These are phyloP conservation scores for Chloebia gouldiae DNA, from an alignment of 2,113 vertebrate species.

Conservation along the genomic window DNA sequence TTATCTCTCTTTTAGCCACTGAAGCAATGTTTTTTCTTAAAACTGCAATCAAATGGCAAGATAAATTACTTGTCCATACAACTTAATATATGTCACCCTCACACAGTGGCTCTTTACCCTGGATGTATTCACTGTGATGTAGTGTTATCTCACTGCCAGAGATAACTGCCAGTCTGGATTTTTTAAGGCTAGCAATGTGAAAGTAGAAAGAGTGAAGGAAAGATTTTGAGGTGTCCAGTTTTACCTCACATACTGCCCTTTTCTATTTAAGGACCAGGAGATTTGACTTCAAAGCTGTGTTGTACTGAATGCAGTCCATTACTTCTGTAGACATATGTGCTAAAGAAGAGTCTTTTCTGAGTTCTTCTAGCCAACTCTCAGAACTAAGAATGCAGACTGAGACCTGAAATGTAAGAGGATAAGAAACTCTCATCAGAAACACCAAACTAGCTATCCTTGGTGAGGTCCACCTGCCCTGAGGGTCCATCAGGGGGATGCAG, in stretches of 20 bases:
- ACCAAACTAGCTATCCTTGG: neutral
- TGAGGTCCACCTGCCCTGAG: neutral
- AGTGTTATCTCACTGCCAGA: neutral
- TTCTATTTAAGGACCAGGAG: neutral
- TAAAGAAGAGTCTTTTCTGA: neutral
- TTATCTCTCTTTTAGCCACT: neutral
- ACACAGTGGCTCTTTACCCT: neutral
- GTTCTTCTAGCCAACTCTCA: neutral
- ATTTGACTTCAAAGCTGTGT: neutral
- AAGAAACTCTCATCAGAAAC: neutral
- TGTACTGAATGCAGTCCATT: neutral
- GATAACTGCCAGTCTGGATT: too few species aligned
- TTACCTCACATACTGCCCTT: neutral
- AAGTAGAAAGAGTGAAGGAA: neutral
- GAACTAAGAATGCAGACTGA: neutral
- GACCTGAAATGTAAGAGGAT: neutral
- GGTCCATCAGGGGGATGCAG: neutral
- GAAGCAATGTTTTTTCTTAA: neutral
- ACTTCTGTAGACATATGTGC: neutral
- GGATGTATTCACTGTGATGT: neutral
- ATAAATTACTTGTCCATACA: neutral
- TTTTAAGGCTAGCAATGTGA: neutral
- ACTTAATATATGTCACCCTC: neutral
- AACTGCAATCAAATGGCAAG: neutral
- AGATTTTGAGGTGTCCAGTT: neutral